phyloP scores from a whole-genome alignment of 2,888 invertebrate genomes.

The Geophilus truncorum region DNA sequence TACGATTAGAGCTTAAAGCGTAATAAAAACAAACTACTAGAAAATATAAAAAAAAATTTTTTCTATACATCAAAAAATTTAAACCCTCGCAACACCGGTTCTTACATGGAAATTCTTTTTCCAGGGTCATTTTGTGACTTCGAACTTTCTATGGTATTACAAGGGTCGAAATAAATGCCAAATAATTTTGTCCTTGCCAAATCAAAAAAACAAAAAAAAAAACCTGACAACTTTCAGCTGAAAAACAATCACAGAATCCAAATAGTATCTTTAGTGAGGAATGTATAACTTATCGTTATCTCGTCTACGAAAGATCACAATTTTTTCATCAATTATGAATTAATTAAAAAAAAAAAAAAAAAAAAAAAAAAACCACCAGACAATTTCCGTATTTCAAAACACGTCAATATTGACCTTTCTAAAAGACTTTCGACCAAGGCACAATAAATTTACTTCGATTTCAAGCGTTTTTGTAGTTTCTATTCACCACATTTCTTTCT shows the following conservation, averaged over 20 bases:
- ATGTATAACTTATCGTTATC: constrained; percentile 5
- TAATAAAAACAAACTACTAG: no score
- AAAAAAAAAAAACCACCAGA: background rate
- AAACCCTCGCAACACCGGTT: background rate
- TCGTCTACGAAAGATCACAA: background rate
- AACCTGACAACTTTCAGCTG: background rate
- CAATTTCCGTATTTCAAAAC: no score
- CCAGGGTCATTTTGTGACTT: background rate
- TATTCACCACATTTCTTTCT: no score
- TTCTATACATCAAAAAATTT: no score
- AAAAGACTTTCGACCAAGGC: no score
- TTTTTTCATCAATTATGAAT: background rate
- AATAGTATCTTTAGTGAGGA: background rate
- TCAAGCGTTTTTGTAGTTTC: no score
- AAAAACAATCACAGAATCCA: constrained; percentile 8
- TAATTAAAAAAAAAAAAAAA: background rate
- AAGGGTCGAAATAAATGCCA: background rate
- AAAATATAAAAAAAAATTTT: no score
- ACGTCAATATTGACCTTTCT: no score
- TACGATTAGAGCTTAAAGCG: no score
- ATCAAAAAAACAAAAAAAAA: background rate
- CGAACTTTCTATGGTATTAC: background rate
- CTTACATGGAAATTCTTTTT: background rate
- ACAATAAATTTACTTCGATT: no score
- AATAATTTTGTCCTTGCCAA: background rate